A percentile compares a stretch with the other conserved stretches of the same genome.
These are phyloP conservation scores for Nothocercus julius DNA, from an alignment of 2,113 vertebrate species.

Conservation along the genomic window DNA sequence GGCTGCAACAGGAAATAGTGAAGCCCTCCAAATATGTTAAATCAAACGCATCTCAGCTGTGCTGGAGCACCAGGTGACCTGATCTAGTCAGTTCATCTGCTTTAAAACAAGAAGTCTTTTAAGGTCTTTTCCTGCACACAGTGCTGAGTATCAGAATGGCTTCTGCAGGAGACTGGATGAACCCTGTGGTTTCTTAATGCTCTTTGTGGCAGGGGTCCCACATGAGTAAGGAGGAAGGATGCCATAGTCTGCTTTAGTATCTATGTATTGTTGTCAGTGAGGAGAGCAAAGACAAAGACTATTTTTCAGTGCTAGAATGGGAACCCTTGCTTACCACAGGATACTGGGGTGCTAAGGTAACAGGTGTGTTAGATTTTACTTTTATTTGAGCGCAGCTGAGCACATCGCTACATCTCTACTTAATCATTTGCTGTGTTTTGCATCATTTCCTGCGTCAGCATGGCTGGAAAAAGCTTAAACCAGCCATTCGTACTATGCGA, in stretches of 20 bases:
- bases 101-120: not conserved
- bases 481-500: not conserved
- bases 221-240: not conserved
- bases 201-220: not conserved
- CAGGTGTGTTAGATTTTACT: not conserved
- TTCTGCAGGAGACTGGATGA: not conserved
- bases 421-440: constrained; percentile 15
- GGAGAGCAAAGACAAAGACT: not conserved
- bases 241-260: not conserved
- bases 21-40: not conserved
- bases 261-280: not conserved
- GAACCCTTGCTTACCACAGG: not conserved
- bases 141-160: not conserved
- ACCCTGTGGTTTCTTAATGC: not conserved
- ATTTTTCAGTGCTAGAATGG: not conserved
- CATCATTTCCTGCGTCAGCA: constrained; percentile 43
- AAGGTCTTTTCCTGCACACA: not conserved
- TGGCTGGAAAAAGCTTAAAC: constrained; percentile 47
- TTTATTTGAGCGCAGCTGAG: constrained; percentile 12
- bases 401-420: fast-evolving
- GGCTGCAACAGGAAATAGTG: not conserved
- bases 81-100: not conserved
- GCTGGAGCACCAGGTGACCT: not conserved
- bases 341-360: not conserved
- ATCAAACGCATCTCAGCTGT: not conserved